phyloP scores from a whole-genome alignment of 2,888 invertebrate genomes.

The Pseudolycoriella hygida region DNA sequence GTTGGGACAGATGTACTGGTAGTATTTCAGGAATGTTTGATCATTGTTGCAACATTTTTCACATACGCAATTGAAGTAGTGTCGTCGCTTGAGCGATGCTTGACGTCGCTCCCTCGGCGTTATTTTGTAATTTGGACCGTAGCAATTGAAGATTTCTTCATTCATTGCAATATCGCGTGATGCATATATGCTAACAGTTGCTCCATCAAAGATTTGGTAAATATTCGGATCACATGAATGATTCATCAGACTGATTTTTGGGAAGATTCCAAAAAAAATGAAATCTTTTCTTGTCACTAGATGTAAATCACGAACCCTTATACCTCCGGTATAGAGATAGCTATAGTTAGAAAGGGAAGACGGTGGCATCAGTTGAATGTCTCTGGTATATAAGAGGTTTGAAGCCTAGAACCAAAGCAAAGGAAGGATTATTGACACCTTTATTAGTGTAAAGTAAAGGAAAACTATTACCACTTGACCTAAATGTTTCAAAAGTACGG shows the following conservation, averaged over 20 bases:
- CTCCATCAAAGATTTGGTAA: constrained; percentile 53
- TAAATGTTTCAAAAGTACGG: constrained; percentile 53
- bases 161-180: constrained; percentile 40
- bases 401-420: background rate
- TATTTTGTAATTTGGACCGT: constrained; percentile 57
- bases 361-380: constrained; percentile 8
- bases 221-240: constrained; percentile 81
- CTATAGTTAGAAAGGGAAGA: constrained; percentile 13
- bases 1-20: constrained; percentile 1
- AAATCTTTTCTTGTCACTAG: constrained; percentile 20
- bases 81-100: constrained; percentile 44
- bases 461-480: constrained; percentile 45
- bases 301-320: background rate
- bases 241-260: constrained; percentile 79
- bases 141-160: constrained; percentile 69
- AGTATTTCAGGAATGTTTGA: constrained; percentile 1
- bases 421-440: background rate
- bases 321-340: background rate
- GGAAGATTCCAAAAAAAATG: constrained; percentile 66
- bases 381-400: constrained; percentile 52
- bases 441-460: constrained; percentile 21
- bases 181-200: constrained; percentile 51
- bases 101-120: constrained; percentile 42
- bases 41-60: constrained; percentile 34
- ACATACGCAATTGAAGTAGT: constrained; percentile 66